Base-by-base conservation (phyloP, 2,797 vertebrate genomes). In the Rhodeus uyekii region DNA sequence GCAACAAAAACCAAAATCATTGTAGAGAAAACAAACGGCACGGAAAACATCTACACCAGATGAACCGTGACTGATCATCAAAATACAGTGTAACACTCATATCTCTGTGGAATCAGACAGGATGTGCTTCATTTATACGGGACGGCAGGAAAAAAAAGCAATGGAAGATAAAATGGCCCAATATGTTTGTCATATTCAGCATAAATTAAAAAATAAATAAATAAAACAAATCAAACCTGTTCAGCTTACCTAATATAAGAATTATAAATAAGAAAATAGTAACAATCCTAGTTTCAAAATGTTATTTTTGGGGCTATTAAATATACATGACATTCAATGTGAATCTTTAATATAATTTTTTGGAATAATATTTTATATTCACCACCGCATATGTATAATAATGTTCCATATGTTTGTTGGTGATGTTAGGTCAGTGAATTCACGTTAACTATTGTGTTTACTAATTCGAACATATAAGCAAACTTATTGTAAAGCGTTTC, bases 11-110 rank as follows among this genome's bases (percentile, higher is more conserved):
- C 32, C 22, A n/a, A 42, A 81, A 74, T 55, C 9, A n/a, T 12
- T 73, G 22, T 5, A 74, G 44, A 29, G 69, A 65, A 81, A 81
- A 48, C 71, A 74, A 74, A 39, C 12, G 18, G 24, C 44, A 61
- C 1, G 34, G 24, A 60, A 18, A 76, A 76, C 73, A 76, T 80
- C 27, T 61, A 72, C 55, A 75, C 64, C 18, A 22, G 60, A 65
- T 61, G 27, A 55, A 74, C 34, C 24, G n/a, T 74, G 58, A 38
- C 58, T 14, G 36, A 72, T 61, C 27, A 58, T 61, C 39, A 55
- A 58, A 48, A 64, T 64, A 50, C 42, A 29, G 13, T 69, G 65
- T 53, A 53, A 50, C 61, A 19, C 1, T 67, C 44, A 27, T 64
- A 67, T 74, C 72, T 58, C 34, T 55, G 50, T 39, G 50, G 32